Evolutionary conservation across 2,797 vertebrate genomes (phyloP).

Genomic region (Orestias chungarensis): DNA sequence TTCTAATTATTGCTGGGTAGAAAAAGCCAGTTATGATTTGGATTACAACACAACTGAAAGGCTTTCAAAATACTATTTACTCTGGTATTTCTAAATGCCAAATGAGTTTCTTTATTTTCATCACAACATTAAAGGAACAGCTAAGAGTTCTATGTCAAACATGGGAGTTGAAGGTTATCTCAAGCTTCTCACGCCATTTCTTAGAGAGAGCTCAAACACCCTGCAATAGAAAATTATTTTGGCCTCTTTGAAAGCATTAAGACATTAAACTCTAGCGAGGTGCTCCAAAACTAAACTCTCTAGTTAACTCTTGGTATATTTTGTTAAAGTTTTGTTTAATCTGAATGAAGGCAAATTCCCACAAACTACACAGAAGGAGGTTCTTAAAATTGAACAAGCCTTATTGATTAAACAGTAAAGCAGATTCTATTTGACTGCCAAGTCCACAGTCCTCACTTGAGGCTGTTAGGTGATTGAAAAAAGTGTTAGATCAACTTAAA

Average conservation of each 20-base stretch:
- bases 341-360: background rate
- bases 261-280: background rate
- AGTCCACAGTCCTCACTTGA: background rate
- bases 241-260: too few species aligned
- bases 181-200: too few species aligned
- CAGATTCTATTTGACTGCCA: constrained; percentile 4
- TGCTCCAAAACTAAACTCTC: background rate
- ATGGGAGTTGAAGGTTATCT: too few species aligned
- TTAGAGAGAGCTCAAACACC: too few species aligned
- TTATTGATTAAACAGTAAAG: background rate
- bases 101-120: background rate
- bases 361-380: constrained; percentile 1
- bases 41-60: background rate
- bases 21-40: background rate
- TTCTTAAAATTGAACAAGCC: background rate
- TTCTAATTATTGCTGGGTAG: background rate
- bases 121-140: background rate
- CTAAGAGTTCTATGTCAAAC: background rate
- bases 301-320: constrained; percentile 6
- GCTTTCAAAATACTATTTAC: background rate
- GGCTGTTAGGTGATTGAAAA: background rate
- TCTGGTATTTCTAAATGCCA: background rate
- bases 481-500: background rate
- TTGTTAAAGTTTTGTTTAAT: background rate
- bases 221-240: too few species aligned